Conservation (phyloP, 2,888 invertebrate genomes). For the Heliconius charithonia region DNA sequence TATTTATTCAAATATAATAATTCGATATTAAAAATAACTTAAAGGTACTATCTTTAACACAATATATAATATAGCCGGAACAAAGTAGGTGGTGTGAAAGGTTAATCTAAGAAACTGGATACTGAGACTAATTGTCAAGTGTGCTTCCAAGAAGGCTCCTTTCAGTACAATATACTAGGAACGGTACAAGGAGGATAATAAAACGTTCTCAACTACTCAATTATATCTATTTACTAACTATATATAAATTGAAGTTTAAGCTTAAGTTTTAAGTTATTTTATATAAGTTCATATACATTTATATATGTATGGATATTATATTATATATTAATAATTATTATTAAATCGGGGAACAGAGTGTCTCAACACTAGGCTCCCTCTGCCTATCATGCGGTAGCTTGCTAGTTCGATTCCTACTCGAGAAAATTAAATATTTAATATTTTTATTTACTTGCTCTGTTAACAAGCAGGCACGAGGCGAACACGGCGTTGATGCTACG, state of each 20-base stretch:
- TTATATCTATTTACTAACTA: not conserved
- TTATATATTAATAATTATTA: too few relatives aligned
- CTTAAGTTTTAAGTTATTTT: not conserved
- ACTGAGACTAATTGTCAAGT: conserved; percentile 30
- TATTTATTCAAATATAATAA: not conserved
- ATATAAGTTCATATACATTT: too few relatives aligned
- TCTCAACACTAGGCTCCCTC: too few relatives aligned
- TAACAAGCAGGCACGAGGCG: too few relatives aligned
- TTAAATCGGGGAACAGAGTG: too few relatives aligned
- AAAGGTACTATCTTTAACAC: not conserved
- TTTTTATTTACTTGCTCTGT: too few relatives aligned
- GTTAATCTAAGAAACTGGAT: conserved; percentile 22
- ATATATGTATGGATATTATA: too few relatives aligned
- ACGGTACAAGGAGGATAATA: not conserved
- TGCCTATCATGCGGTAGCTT: too few relatives aligned
- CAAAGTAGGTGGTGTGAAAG: conserved; percentile 1
- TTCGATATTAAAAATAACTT: not conserved
- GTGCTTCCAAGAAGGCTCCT: conserved; percentile 25
- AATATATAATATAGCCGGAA: not conserved
- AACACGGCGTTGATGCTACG: too few relatives aligned
- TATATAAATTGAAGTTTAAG: not conserved
- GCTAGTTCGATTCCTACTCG: too few relatives aligned
- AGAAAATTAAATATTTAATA: too few relatives aligned
- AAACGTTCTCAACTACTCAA: conserved; percentile 1
- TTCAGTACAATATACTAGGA: not conserved